Conservation (phyloP, 2,797 vertebrate genomes). For the Hypotaenidia okinawae region DNA sequence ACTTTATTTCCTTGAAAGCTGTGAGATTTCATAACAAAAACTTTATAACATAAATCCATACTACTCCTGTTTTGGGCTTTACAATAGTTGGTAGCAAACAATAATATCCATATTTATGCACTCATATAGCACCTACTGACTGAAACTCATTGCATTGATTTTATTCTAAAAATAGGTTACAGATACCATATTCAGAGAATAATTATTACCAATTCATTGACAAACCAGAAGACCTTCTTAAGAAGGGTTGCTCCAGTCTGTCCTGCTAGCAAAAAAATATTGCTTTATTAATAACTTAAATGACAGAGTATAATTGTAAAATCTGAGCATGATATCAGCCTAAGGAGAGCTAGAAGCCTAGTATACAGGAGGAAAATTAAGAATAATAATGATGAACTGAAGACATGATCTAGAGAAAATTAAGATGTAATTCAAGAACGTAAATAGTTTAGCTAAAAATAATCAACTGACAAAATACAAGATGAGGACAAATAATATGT, state of each 20-base stretch:
- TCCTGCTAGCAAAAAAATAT: not conserved
- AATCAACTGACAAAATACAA: not conserved
- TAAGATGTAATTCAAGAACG: not conserved
- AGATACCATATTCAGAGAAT: not conserved
- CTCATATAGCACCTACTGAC: not conserved
- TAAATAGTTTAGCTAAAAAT: not conserved
- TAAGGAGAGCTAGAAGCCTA: not conserved
- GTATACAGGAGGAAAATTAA: not conserved
- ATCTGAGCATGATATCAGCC: not conserved
- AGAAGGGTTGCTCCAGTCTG: not conserved
- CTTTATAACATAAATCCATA: not conserved
- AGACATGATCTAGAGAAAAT: not conserved
- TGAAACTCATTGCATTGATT: not conserved
- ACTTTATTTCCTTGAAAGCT: not conserved
- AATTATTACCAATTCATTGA: not conserved
- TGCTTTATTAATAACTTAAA: not conserved
- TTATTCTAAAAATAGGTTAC: not conserved
- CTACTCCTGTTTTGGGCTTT: not conserved
- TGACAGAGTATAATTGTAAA: not conserved
- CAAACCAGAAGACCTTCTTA: not conserved
- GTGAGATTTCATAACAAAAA: not conserved
- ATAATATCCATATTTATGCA: not conserved
- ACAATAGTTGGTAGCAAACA: not conserved
- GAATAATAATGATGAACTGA: not conserved
- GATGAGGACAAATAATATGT: not conserved